These are phyloP conservation scores for Ennomos erosarius DNA, from an alignment of 2,888 invertebrate species.

Conservation along the genomic window DNA sequence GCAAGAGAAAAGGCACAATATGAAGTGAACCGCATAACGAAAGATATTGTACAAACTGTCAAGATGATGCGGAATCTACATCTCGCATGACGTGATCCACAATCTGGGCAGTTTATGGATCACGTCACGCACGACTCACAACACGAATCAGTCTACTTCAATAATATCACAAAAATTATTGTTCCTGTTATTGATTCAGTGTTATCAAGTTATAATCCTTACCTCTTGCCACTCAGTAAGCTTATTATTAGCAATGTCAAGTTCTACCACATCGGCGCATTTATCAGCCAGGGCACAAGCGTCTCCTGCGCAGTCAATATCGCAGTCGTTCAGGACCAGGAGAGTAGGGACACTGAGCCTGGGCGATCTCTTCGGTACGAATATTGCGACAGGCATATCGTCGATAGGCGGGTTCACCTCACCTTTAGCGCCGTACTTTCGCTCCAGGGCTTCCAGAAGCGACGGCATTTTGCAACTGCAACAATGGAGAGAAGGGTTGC, in stretches of 20 bases:
- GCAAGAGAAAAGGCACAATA: too few species aligned
- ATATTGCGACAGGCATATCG: conserved; percentile 92
- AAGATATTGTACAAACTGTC: too few species aligned
- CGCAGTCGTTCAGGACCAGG: conserved; percentile 95
- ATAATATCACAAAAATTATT: neutral
- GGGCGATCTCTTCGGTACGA: conserved; percentile 93
- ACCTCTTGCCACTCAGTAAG: conserved; percentile 96
- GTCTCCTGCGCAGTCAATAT: conserved; percentile 95
- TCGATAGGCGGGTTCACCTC: conserved; percentile 86
- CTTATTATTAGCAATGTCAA: conserved; percentile 97
- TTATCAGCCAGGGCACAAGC: conserved; percentile 91
- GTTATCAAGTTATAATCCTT: conserved; percentile 41
- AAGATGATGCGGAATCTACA: too few species aligned
- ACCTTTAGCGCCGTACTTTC: conserved; percentile 91
- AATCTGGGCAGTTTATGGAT: too few species aligned
- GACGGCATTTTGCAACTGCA: conserved; percentile 90
- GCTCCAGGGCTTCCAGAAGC: conserved; percentile 94
- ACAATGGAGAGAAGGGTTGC: conserved; percentile 39
- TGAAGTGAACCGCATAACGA: too few species aligned
- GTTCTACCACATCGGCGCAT: conserved; percentile 95
- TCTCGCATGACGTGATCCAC: too few species aligned
- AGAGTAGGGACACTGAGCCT: conserved; percentile 91
- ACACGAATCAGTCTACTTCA: neutral
- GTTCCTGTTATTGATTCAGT: too few species aligned
- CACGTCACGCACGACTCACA: too few species aligned